Evolutionary conservation across 35 echinoderm and acorn worm species (phyloP), one percentile per base, ranked within the genome.

Genomic region (Hemicentrotus pulcherrimus): DNA sequence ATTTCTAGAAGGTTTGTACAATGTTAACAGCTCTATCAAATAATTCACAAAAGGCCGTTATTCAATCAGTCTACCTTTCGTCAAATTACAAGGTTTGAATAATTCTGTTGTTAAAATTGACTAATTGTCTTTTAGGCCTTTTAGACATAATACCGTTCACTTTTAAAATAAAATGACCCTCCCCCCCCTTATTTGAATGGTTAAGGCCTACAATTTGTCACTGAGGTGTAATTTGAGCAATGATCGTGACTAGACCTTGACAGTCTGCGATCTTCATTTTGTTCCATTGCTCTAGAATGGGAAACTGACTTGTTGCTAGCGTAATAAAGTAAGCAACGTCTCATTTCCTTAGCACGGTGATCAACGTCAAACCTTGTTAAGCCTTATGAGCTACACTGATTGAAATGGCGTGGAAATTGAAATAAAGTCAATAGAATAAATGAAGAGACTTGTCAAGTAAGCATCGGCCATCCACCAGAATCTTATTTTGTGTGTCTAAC

Each of bases 361-460:
- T 90, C 88, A 90, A 90, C 46, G 88, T 90, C 88, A 90, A 13
- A 19, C 46, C 88, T 90, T 90, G 88, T 90, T 90, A 59, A 89
- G 88, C 88, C 32, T 90, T 47, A 78, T 78, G 65, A 28, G 65
- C 22, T n/a, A 78, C 24, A 78, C 65, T 78, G 65, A 78, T 78
- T 78, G 65, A 78, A 78, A 78, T 78, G 65, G 65, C 65, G 65
- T 78, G 65, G 65, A 78, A 78, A 78, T 78, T 78, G 65, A 78
- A 78, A 78, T 78, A 90, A 47, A 90, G 88, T 47, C 32, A 90
- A 90, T 90, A 90, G 15, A 45, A 90, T 90, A 47, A 90, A 90
- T 90, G 31, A 90, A 90, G 88, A 90, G 32, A 90, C 46, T 33
- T 90, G 19, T 90, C 88, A 90, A 47, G 88, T 47, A 33, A 90